Conservation (phyloP, 2,888 invertebrate genomes). For the Melanophora roralis region DNA sequence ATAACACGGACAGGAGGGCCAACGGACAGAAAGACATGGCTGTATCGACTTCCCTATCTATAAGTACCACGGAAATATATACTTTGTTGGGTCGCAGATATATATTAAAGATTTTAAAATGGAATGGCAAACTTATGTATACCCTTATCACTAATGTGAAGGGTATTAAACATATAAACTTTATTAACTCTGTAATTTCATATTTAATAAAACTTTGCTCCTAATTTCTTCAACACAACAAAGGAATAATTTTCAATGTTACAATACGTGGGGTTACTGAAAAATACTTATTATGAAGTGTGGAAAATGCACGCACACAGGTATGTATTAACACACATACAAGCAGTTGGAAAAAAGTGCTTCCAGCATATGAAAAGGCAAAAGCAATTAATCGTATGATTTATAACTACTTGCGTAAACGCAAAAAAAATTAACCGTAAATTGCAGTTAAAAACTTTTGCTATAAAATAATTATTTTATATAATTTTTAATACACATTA, state of each 20-base stretch:
- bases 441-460: constrained; percentile 35
- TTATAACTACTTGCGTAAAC: constrained; percentile 69
- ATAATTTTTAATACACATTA: constrained; percentile 33
- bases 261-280: constrained; percentile 35
- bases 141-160: too few species aligned
- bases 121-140: too few species aligned
- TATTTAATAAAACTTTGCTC: constrained; percentile 14
- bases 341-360: background rate
- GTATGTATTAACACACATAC: background rate
- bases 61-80: too few species aligned
- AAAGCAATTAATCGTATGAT: constrained; percentile 72
- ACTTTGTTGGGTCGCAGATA: too few species aligned
- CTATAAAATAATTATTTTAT: constrained; percentile 49
- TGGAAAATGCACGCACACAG: background rate
- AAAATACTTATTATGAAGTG: constrained; percentile 25
- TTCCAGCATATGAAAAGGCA: constrained; percentile 18
- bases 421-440: constrained; percentile 59
- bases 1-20: too few species aligned
- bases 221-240: background rate
- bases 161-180: background rate
- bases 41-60: too few species aligned
- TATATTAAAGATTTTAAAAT: too few species aligned
- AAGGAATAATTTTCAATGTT: constrained; percentile 43
- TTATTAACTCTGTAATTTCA: constrained; percentile 2
- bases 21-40: too few species aligned